Evolutionary conservation across 1,140 invertebrate genomes (phyloP), one percentile per base, ranked within the genome.

Genomic region (Cyphomyrmex costatus): DNA sequence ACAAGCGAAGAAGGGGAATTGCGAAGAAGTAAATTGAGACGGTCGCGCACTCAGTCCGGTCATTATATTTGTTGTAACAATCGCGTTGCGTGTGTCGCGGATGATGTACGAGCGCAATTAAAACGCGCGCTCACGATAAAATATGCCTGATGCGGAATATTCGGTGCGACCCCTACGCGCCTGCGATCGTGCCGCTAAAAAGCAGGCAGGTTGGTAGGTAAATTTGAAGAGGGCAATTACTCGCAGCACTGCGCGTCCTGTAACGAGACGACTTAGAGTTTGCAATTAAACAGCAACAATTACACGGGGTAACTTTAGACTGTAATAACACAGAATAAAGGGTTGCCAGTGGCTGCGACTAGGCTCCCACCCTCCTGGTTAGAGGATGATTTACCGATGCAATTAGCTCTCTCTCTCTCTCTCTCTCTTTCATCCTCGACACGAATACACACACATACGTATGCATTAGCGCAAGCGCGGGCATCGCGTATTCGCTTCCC

Each of bases 251-350:
- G 88, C 86, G 86, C 86, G 90, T 86, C 90, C 79, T 90, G 92
- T 93, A 93, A 94, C 93, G 93, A 92, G 93, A 92, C 92, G 94
- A 95, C 94, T 95, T 93, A 93, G 93, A 94, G 93, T 93, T 95
- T 92, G 94, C 95, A 95, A 95, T 95, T 95, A 95, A 95, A 95
- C 94, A 95, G 94, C 94, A 95, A 95, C 94, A 95, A 95, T 95
- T 95, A 95, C 94, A 94, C 93, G 93, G 94, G 94, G 95, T 95
- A 95, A 95, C 95, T 95, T 95, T 95, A 95, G 94, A 95, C 94
- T 93, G 94, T 95, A 95, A 95, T 95, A 95, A 95, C 94, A 94
- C 92, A 91, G 94, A 95, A 95, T 95, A 95, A 95, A 95, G 95
- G 95, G 94, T 95, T 95, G 93, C 91, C 90, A 86, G 91, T 92